These are phyloP conservation scores for Gadus chalcogrammus DNA, from an alignment of 2,113 vertebrate genomes.

Conservation along the genomic window DNA sequence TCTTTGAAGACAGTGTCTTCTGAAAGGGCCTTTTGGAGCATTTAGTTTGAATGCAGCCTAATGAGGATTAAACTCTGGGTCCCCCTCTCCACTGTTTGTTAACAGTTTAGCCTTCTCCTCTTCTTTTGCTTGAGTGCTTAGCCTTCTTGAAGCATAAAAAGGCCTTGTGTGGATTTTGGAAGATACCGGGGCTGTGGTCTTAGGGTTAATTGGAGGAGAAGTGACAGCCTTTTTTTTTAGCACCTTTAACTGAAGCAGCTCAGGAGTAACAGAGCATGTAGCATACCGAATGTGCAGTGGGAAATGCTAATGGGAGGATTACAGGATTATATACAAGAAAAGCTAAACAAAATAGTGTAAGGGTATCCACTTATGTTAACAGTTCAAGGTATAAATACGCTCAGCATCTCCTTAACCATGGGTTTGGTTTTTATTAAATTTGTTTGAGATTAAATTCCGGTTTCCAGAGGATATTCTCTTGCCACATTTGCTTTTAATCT, in stretches of 20 bases:
- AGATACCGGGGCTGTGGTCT: constrained; percentile 83
- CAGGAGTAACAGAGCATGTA: constrained; percentile 55
- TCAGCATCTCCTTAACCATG: background rate
- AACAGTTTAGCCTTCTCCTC: constrained; percentile 96
- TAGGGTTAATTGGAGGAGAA: constrained; percentile 96
- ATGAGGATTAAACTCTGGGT: constrained; percentile 91
- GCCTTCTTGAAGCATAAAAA: constrained; percentile 81
- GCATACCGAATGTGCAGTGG: constrained; percentile 64
- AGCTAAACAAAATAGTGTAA: background rate
- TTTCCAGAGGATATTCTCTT: constrained; percentile 1
- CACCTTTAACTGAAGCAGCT: too few species aligned
- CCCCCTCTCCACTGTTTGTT: constrained; percentile 84
- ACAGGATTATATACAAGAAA: background rate
- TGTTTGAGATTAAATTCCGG: constrained; percentile 28
- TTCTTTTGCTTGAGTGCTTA: constrained; percentile 82
- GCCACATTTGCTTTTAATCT: constrained; percentile 4
- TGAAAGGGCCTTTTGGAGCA: constrained; percentile 87
- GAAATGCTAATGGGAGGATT: constrained; percentile 42
- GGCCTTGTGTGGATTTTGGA: constrained; percentile 91
- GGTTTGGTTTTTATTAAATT: constrained; percentile 6
- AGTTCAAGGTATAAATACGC: background rate
- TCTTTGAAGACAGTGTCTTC: constrained; percentile 66
- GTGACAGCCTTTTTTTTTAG: constrained; percentile 74
- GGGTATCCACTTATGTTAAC: too few species aligned
- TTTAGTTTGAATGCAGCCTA: constrained; percentile 95